Evolutionary conservation across 2,888 invertebrate genomes (phyloP).

Genomic region (Meiosimyza platycephala): DNA sequence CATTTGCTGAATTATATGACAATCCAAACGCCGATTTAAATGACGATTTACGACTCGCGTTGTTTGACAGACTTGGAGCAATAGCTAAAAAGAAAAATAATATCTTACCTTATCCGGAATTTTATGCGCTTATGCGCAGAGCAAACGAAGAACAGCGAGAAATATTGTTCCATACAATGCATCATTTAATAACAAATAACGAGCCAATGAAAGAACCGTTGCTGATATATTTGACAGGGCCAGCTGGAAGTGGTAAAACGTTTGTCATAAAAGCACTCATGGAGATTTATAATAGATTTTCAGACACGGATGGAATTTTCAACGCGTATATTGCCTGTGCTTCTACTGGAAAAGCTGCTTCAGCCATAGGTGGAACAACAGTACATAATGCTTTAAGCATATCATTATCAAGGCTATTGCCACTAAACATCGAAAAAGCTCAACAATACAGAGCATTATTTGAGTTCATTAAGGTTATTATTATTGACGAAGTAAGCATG

Average conservation of each 20-base stretch:
- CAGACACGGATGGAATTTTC: background rate
- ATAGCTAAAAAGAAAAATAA: background rate
- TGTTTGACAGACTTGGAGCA: background rate
- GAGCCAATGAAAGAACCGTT: too few relatives aligned
- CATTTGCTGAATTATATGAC: too few relatives aligned
- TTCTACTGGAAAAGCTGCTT: background rate
- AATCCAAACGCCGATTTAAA: background rate
- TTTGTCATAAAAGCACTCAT: background rate
- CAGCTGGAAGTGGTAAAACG: background rate
- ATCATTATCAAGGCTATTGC: background rate
- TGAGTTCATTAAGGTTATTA: background rate
- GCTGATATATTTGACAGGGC: background rate
- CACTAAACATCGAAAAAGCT: background rate
- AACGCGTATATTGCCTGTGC: background rate
- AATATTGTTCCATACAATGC: background rate
- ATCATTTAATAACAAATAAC: background rate
- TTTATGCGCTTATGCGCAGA: background rate
- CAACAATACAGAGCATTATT: background rate
- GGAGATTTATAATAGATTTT: background rate
- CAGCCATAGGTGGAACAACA: background rate
- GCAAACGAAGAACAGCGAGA: background rate
- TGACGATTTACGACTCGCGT: background rate
- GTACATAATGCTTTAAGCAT: background rate
- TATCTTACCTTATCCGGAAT: background rate
- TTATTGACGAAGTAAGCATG: conserved; percentile 2